Base-by-base conservation (phyloP, 2,888 invertebrate genomes). In the Lasiommata megera region DNA sequence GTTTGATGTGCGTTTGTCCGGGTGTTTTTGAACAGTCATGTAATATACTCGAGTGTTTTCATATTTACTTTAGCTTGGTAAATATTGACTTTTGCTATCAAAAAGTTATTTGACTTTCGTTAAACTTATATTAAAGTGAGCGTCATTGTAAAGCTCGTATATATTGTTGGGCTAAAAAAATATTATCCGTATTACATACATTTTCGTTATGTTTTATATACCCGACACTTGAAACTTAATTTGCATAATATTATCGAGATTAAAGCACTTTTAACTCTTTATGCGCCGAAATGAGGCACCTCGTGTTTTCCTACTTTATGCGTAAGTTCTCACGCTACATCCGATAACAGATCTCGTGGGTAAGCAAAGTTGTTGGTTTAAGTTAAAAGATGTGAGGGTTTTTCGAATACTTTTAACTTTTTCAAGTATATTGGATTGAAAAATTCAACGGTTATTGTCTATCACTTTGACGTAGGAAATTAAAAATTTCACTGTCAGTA, bases 251-350 rank as follows among this genome's bases (percentile, higher is more conserved):
- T 46, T 46, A 11, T 31, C 6, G 16, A 31, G 31, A 28, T 16
- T 31, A 6, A 16, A 16, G 3, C 1, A 16, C 18, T 16, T 16
- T 16, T 29, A 11, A 16, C 46, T 11, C 46, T 44, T 16, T 29
- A 31, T 47, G 31, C 57, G 59, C 47, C 56, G 54, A 63, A 72
- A 72, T 78, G 76, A 80, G 77, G 78, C 77, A 77, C 74, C 61
- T 74, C 69, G 67, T 70, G 77, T 76, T 78, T 78, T 73, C 70
- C 71, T 73, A 71, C 70, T 68, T 65, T 68, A 71, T 66, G 74
- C 68, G 77, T 78, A 70, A 79, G 81, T 86, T 86, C 87, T 84
- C 86, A 86, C 82, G 83, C 81, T 76, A 68, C 76, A 82, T 84
- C 81, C 57, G 56, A 62, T 61, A 50, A 46, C 31, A 40, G 28